A percentile compares a stretch with the other conserved stretches of the same genome.
Evolutionary conservation across 2,113 vertebrate species (phyloP).

Genomic region (Eidolon helvum): DNA sequence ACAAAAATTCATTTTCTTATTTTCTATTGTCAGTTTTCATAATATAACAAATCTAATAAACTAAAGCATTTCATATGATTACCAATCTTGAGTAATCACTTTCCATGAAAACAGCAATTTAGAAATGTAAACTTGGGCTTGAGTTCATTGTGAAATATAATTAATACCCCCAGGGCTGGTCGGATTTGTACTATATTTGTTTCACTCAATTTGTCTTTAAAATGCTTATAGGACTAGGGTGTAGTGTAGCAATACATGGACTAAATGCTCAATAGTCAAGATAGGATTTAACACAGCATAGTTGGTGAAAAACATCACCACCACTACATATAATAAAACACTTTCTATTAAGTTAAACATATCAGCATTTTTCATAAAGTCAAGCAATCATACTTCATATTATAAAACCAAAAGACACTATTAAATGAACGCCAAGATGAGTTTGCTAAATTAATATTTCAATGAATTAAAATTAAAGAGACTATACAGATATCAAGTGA

Average conservation of each 20-base stretch:
- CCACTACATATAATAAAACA: neutral
- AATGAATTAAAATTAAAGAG: neutral
- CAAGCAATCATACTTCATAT: neutral
- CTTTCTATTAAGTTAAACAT: constrained; percentile 5
- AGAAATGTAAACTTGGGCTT: constrained; percentile 37
- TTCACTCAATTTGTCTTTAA: constrained; percentile 45
- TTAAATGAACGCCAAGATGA: neutral
- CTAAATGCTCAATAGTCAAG: neutral
- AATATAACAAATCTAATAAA: constrained; percentile 11
- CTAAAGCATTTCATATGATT: neutral
- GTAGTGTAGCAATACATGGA: neutral
- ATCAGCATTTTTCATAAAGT: constrained; percentile 27
- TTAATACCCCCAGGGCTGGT: constrained; percentile 9
- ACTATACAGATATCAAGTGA: neutral
- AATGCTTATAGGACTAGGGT: neutral
- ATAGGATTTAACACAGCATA: neutral
- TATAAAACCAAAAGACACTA: neutral
- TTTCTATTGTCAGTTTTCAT: neutral
- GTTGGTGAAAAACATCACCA: neutral
- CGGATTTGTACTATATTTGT: constrained; percentile 41
- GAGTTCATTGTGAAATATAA: constrained; percentile 54
- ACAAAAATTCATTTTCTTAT: neutral
- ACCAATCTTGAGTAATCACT: neutral
- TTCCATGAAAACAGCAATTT: constrained; percentile 35
- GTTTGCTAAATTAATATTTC: constrained; percentile 18